phyloP scores from a whole-genome alignment of 1,140 invertebrate species.

The Lamellibrachia luymesi region DNA sequence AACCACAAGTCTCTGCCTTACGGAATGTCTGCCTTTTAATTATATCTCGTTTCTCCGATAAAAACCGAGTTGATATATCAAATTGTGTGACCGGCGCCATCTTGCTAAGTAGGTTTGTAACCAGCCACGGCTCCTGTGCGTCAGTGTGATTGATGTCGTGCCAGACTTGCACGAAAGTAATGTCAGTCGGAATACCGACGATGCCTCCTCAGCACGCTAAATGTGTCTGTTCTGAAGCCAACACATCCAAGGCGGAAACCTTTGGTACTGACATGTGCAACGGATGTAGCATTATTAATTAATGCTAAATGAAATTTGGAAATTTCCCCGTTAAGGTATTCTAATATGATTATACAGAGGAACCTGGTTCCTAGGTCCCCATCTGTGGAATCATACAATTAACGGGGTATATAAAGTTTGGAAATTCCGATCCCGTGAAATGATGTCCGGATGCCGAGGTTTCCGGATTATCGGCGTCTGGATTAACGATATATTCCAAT shows the following conservation, averaged over 20 bases:
- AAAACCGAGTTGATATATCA: constrained; percentile 5
- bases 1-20: neutral
- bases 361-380: too few relatives aligned
- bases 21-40: neutral
- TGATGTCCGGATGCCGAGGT: too few relatives aligned
- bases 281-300: neutral
- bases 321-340: neutral
- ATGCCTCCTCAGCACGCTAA: neutral
- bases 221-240: neutral
- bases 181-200: neutral
- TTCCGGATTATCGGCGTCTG: too few relatives aligned
- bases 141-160: neutral
- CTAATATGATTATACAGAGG: neutral
- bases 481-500: neutral
- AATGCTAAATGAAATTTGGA: neutral
- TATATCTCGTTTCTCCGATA: neutral
- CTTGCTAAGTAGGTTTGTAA: constrained; percentile 5
- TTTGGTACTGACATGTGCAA: neutral
- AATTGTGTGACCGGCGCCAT: constrained; percentile 3
- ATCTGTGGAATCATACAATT: too few relatives aligned
- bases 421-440: too few relatives aligned
- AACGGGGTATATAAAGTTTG: too few relatives aligned
- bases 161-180: neutral
- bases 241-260: neutral
- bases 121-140: neutral